Conservation (phyloP, 2,113 vertebrate genomes). For the Acanthochromis polyacanthus region DNA sequence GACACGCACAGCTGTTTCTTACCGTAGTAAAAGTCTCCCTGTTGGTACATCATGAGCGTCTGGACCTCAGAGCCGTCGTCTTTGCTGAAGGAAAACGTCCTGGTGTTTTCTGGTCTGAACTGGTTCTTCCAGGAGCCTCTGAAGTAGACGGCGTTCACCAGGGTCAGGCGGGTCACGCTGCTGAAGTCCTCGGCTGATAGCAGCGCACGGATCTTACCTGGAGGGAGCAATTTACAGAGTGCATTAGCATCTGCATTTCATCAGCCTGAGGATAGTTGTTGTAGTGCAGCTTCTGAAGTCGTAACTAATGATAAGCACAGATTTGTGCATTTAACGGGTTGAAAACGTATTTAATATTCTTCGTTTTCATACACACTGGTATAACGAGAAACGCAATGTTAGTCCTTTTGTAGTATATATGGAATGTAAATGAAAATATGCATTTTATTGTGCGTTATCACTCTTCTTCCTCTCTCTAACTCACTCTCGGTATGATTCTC, state of each 20-base stretch:
- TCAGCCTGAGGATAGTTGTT: background rate
- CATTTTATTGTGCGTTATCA: too few species aligned
- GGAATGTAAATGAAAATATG: too few species aligned
- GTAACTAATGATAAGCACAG: too few species aligned
- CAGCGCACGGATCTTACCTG: conserved; percentile 93
- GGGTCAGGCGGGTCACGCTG: conserved; percentile 88
- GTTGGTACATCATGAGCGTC: conserved; percentile 99
- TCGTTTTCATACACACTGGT: background rate
- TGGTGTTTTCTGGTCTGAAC: conserved; percentile 97
- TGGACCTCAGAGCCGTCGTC: conserved; percentile 98
- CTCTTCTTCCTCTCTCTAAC: conserved; percentile 59
- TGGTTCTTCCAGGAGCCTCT: conserved; percentile 98
- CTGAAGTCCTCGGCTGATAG: conserved; percentile 93
- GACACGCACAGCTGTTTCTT: conserved; percentile 43
- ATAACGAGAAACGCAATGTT: background rate
- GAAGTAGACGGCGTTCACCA: conserved; percentile 97
- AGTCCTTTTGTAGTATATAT: background rate
- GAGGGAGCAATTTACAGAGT: background rate
- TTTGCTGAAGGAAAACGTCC: conserved; percentile 97
- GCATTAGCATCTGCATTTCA: background rate
- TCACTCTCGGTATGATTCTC: conserved; percentile 96
- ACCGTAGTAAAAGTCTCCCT: conserved; percentile 99
- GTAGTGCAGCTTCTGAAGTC: conserved; percentile 6
- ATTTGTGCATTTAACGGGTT: too few species aligned
- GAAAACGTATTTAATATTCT: too few species aligned